Conservation (phyloP, 1,140 invertebrate species). For the Colletes latitarsis region DNA sequence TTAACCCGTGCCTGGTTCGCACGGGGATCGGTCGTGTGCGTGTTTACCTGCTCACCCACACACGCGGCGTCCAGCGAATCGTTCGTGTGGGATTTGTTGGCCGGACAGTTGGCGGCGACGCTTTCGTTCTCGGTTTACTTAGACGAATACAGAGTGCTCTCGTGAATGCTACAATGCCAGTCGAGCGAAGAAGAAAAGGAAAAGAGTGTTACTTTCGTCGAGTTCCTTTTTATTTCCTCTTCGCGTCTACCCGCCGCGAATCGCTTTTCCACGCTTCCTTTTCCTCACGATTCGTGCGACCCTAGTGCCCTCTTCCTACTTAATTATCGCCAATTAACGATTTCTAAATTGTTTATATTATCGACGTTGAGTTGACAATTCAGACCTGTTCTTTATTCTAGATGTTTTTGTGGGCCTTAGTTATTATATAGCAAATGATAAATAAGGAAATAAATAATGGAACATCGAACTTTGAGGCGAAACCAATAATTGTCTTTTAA, state of each 20-base stretch:
- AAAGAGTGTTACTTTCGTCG: constrained; percentile 18
- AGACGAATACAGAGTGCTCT: constrained; percentile 33
- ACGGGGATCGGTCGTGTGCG: constrained; percentile 5
- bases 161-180: constrained; percentile 26
- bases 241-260: neutral
- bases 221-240: constrained; percentile 11
- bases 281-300: neutral
- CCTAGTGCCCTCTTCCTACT: neutral
- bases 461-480: too few relatives aligned
- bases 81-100: constrained; percentile 41
- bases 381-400: too few relatives aligned
- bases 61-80: neutral
- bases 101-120: constrained; percentile 48
- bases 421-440: too few relatives aligned
- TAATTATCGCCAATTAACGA: neutral
- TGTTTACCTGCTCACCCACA: constrained; percentile 47
- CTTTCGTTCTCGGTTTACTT: constrained; percentile 52
- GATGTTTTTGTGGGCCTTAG: too few relatives aligned
- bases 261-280: constrained; percentile 4
- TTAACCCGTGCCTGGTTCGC: too few relatives aligned
- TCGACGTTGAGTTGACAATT: too few relatives aligned
- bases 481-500: too few relatives aligned
- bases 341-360: too few relatives aligned
- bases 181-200: constrained; percentile 11
- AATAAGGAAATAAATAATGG: too few relatives aligned